Percentiles rank a stretch among this genome's conserved stretches.
phyloP scores from a whole-genome alignment of 2,888 invertebrate species.

The Teleogryllus oceanicus region DNA sequence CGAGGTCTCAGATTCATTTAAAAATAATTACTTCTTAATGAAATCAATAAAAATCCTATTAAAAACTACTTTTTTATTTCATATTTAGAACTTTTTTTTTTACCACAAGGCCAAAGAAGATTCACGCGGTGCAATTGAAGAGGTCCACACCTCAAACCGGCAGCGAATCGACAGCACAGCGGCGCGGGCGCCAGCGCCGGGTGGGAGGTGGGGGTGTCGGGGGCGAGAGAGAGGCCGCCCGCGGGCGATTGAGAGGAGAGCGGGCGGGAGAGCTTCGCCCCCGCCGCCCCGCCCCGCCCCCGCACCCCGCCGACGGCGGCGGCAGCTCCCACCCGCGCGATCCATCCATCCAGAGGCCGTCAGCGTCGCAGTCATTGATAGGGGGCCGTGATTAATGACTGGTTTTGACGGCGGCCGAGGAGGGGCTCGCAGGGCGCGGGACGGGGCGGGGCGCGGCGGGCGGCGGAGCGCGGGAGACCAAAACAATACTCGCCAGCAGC shows the following conservation, averaged over 20 bases:
- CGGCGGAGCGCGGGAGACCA: not conserved
- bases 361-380: conserved; percentile 18
- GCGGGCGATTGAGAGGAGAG: not conserved
- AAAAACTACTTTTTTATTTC: too few relatives aligned
- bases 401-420: not conserved
- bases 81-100: too few relatives aligned
- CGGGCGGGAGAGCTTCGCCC: not conserved
- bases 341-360: conserved; percentile 4
- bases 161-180: too few relatives aligned
- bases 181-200: not conserved
- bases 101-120: too few relatives aligned
- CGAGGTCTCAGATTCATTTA: too few relatives aligned
- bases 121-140: too few relatives aligned
- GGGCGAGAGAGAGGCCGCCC: not conserved
- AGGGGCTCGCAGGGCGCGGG: not conserved
- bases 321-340: not conserved
- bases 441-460: not conserved
- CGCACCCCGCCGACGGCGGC: not conserved
- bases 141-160: too few relatives aligned
- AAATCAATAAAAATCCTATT: too few relatives aligned
- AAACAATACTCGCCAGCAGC: not conserved
- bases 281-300: not conserved
- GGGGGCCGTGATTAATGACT: not conserved
- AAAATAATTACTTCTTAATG: too few relatives aligned
- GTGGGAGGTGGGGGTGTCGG: not conserved